phyloP scores from a whole-genome alignment of 2,113 vertebrate species.

The Crotophaga sulcirostris region DNA sequence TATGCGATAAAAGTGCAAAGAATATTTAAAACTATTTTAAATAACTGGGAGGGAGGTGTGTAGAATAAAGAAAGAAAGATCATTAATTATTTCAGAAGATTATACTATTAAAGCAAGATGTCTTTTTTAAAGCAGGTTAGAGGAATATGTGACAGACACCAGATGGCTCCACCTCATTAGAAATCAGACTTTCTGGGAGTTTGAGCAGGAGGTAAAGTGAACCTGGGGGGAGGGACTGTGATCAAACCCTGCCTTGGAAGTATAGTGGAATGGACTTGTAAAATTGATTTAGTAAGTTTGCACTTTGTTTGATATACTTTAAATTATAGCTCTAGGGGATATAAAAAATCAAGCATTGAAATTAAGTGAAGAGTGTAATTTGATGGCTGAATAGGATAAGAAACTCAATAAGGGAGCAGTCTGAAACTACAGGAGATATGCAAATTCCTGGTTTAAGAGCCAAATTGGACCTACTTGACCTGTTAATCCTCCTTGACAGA shows the following conservation, averaged over 20 bases:
- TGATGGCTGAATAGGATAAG: neutral
- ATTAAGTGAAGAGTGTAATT: neutral
- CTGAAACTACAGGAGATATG: neutral
- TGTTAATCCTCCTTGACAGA: neutral
- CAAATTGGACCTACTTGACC: neutral
- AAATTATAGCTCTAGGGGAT: neutral
- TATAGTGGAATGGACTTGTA: neutral
- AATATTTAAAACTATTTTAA: neutral
- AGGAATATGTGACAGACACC: conserved; percentile 2
- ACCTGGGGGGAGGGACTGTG: neutral
- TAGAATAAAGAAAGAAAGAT: neutral
- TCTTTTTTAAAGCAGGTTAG: neutral
- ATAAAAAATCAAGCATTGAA: neutral
- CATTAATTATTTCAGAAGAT: neutral
- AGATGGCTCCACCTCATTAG: conserved; percentile 57
- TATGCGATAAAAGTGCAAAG: neutral
- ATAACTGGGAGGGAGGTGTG: accelerated
- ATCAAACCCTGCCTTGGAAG: neutral
- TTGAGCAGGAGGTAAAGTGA: neutral
- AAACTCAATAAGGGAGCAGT: neutral
- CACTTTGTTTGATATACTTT: neutral
- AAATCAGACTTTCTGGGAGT: neutral
- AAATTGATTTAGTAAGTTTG: neutral
- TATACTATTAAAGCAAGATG: neutral
- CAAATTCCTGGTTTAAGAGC: neutral